Base-by-base conservation (phyloP, 2,888 invertebrate genomes). In the Subacronicta megacephala region DNA sequence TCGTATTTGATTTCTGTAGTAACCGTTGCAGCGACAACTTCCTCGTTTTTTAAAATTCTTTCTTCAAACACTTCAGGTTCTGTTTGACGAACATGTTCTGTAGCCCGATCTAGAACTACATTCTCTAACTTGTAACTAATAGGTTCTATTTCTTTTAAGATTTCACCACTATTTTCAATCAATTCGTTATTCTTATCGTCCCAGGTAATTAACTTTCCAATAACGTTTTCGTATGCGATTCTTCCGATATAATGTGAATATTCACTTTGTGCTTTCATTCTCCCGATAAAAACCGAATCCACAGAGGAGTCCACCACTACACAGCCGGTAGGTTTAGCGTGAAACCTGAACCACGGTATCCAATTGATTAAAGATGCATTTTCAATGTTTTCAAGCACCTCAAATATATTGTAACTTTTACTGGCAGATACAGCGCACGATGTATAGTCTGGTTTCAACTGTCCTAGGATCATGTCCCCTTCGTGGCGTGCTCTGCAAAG, bases 121-220 rank as follows among this genome's bases (percentile, higher is more conserved):
- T 95, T 94, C 52, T 95, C 95, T 74, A 98, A 88, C 84, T 97
- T 97, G 83, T 98, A 98, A 55, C 95, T 94, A 31, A 95, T 93
- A 0, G 98, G 98, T 85, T 98, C 98, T 0, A 96, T 96, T 91
- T 98, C 98, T 7, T 97, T 95, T 20, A 98, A 91, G 45, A 98
- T 95, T 82, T 98, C 97, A 0, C 97, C 97, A 43, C 95, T 95
- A 58, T 95, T 95, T 78, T 95, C 95, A 37, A 81, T 81, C 18
- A 95, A 74, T 76, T 95, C 95, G 62, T 95, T 95, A 43, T 95
- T 94, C 56, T 95, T 91, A 56, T 95, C 95, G 78, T 96, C 96
- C 55, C 96, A 95, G 31, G 96, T 95, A 66, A 95, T 94, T 67
- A 97, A 95, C 75, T 95, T 95, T 9, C 97, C 97, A 47, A 97